These are phyloP conservation scores for Urophycis tenuis DNA, from an alignment of 2,797 vertebrate species.

Conservation along the genomic window DNA sequence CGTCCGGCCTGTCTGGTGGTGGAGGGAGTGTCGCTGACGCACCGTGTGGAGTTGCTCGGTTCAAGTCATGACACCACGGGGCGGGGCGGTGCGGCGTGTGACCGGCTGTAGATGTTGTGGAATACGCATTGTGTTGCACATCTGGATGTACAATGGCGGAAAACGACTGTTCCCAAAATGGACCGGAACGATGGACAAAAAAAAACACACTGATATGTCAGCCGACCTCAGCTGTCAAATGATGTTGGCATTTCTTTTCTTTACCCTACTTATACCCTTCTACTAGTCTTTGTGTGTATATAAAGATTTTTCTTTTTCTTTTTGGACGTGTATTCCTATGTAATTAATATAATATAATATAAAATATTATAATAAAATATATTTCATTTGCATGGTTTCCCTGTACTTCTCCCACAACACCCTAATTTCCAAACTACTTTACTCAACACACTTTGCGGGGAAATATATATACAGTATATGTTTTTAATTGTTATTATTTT, in stretches of 20 bases:
- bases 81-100: conserved; percentile 32
- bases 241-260: neutral
- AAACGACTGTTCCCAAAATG: neutral
- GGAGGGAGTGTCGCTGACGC: conserved; percentile 51
- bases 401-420: too few species aligned
- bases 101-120: neutral
- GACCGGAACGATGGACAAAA: neutral
- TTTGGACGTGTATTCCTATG: neutral
- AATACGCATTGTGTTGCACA: neutral
- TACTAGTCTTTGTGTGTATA: neutral
- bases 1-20: conserved; percentile 40
- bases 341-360: too few species aligned
- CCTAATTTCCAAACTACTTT: too few species aligned
- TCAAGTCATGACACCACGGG: neutral
- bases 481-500: too few species aligned
- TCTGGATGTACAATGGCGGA: neutral
- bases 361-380: too few species aligned
- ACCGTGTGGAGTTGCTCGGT: conserved; percentile 5
- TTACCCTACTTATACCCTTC: neutral
- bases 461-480: too few species aligned
- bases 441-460: too few species aligned
- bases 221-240: neutral
- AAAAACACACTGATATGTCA: neutral
- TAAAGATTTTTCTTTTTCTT: neutral
- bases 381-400: neutral